These are phyloP conservation scores for Recurvirostra avosetta DNA, from an alignment of 2,113 vertebrate species.

Conservation along the genomic window DNA sequence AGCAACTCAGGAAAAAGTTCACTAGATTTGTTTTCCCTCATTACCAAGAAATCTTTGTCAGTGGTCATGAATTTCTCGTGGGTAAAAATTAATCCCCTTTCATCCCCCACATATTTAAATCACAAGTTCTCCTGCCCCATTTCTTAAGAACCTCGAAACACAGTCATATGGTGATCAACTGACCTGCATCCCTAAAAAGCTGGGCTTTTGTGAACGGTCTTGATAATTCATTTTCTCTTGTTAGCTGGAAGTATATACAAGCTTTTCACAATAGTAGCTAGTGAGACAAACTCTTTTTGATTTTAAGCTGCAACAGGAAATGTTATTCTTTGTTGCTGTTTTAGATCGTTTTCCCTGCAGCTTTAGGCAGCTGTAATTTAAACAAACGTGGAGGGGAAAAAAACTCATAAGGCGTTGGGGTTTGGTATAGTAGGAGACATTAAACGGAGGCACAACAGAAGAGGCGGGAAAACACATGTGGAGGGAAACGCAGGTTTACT, in stretches of 20 bases:
- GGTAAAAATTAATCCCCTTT: not conserved
- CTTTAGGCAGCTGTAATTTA: not conserved
- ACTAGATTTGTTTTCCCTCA: not conserved
- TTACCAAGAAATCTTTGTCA: not conserved
- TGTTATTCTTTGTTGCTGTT: not conserved
- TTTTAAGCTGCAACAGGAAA: not conserved
- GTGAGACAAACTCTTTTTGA: not conserved
- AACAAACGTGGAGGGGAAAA: not conserved
- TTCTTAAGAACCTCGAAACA: not conserved
- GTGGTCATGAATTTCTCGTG: not conserved
- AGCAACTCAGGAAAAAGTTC: not conserved
- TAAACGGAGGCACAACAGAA: not conserved
- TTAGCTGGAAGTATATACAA: not conserved
- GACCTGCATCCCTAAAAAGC: not conserved
- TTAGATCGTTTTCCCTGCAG: not conserved
- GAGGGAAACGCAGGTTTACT: not conserved
- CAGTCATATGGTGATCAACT: not conserved
- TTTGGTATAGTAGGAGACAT: not conserved
- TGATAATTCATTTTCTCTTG: not conserved
- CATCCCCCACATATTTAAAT: not conserved
- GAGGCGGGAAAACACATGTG: not conserved
- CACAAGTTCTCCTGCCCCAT: not conserved
- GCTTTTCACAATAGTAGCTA: not conserved
- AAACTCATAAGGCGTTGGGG: rapidly evolving
- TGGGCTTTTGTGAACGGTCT: not conserved